Evolutionary conservation across 37 sponge, comb jelly and placozoan genomes (phyloP).

Genomic region (Oopsacas minuta): DNA sequence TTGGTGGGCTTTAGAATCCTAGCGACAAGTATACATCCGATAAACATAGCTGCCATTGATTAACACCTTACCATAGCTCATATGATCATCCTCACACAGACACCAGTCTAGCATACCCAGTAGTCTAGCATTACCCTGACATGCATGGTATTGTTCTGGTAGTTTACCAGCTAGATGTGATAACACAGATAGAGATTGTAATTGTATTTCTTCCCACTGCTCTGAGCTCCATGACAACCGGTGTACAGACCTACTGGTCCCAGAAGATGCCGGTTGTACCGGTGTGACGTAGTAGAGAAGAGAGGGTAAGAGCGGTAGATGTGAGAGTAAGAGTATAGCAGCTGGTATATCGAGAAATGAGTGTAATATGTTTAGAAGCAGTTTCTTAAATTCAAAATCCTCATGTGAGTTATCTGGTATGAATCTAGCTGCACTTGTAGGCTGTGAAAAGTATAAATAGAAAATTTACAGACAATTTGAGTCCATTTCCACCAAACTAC

Average conservation of each 20-base stretch:
- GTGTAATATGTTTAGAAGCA: slow-evolving; percentile 51
- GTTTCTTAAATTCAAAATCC: slow-evolving; percentile 94
- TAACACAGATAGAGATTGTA: slow-evolving; percentile 77
- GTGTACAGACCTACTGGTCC: not conserved
- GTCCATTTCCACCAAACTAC: no score
- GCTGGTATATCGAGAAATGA: slow-evolving; percentile 40
- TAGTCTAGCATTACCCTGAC: slow-evolving; percentile 85
- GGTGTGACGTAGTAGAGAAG: slow-evolving; percentile 78
- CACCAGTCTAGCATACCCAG: slow-evolving; percentile 90
- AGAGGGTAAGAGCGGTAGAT: slow-evolving; percentile 41
- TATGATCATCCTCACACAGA: slow-evolving; percentile 27
- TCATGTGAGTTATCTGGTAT: slow-evolving; percentile 30
- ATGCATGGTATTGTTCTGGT: slow-evolving; percentile 68
- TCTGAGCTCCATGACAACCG: slow-evolving; percentile 58
- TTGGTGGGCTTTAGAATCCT: no score
- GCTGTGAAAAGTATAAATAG: not conserved
- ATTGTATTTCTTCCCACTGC: slow-evolving; percentile 95
- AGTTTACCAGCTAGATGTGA: slow-evolving; percentile 52
- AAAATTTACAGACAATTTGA: no score
- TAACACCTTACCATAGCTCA: not conserved
- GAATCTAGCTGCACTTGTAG: not conserved
- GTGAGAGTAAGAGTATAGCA: slow-evolving; percentile 58
- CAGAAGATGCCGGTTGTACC: slow-evolving; percentile 45
- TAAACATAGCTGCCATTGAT: no score
- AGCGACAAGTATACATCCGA: no score